Conservation (phyloP, 2,113 vertebrate genomes). For the Pluvianellus socialis region DNA sequence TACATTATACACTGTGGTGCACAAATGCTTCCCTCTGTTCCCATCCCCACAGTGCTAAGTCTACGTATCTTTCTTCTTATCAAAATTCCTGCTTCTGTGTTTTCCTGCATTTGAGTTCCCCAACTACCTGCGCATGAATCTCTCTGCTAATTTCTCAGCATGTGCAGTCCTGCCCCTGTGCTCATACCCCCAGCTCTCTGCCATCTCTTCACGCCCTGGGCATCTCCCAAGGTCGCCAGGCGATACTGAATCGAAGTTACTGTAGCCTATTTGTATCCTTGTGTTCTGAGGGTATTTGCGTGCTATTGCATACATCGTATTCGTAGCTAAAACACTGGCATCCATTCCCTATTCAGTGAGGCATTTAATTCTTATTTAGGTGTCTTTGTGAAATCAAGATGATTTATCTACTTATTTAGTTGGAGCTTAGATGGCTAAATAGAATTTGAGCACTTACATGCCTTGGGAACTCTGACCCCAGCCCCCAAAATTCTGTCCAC, state of each 20-base stretch:
- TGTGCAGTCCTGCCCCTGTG: not conserved
- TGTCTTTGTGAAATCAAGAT: not conserved
- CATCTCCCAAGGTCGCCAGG: not conserved
- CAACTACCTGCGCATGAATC: not conserved
- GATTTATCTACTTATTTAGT: not conserved
- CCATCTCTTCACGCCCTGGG: not conserved
- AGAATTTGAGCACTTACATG: not conserved
- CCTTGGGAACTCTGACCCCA: not conserved
- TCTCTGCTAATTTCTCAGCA: not conserved
- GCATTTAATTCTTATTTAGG: not conserved
- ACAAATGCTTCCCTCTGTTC: not conserved
- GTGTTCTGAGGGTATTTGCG: not conserved
- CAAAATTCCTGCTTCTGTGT: not conserved
- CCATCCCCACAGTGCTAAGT: not conserved
- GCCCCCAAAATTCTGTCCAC: not conserved
- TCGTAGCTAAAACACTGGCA: not conserved
- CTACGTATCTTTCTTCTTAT: not conserved
- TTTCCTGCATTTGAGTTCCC: not conserved
- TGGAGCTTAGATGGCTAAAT: not conserved
- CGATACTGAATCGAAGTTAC: not conserved
- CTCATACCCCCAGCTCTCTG: not conserved
- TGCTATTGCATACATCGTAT: not conserved
- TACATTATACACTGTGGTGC: not conserved
- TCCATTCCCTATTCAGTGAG: not conserved
- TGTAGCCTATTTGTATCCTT: not conserved